These are phyloP conservation scores for Carassius carassius DNA, from an alignment of 2,113 vertebrate species.

Conservation along the genomic window DNA sequence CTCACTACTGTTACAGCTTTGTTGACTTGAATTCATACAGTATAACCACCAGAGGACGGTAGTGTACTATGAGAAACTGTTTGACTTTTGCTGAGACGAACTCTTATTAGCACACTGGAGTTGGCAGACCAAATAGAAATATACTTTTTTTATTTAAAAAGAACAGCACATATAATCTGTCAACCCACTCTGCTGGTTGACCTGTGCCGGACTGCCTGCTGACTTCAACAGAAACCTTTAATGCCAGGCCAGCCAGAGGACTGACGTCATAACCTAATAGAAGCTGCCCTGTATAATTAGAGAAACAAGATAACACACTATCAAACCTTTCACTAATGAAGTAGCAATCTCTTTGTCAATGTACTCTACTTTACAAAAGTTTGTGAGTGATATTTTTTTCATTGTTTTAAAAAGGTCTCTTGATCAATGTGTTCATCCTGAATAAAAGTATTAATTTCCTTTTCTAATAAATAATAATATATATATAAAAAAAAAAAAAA, in stretches of 20 bases:
- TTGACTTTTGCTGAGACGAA: not conserved
- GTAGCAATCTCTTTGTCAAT: not conserved
- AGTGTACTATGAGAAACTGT: not conserved
- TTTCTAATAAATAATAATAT: too few relatives aligned
- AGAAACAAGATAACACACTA: not conserved
- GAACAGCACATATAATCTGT: conserved; percentile 5
- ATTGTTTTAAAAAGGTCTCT: too few relatives aligned
- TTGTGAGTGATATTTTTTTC: too few relatives aligned
- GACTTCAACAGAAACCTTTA: conserved; percentile 16
- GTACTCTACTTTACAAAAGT: too few relatives aligned
- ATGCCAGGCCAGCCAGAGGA: conserved; percentile 7
- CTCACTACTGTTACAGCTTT: not conserved
- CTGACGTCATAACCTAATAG: not conserved
- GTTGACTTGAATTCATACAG: not conserved
- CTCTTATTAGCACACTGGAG: too few relatives aligned
- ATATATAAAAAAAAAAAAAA: too few relatives aligned
- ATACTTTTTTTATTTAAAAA: not conserved
- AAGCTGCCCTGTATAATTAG: not conserved
- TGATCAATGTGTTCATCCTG: too few relatives aligned
- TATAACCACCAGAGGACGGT: conserved; percentile 37
- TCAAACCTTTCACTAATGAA: not conserved
- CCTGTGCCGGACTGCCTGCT: conserved; percentile 18
- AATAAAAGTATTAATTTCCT: too few relatives aligned
- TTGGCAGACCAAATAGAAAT: too few relatives aligned
- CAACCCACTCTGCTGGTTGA: not conserved